Base-by-base conservation (phyloP, 2,888 invertebrate genomes). In the Ichneumon xanthorius region DNA sequence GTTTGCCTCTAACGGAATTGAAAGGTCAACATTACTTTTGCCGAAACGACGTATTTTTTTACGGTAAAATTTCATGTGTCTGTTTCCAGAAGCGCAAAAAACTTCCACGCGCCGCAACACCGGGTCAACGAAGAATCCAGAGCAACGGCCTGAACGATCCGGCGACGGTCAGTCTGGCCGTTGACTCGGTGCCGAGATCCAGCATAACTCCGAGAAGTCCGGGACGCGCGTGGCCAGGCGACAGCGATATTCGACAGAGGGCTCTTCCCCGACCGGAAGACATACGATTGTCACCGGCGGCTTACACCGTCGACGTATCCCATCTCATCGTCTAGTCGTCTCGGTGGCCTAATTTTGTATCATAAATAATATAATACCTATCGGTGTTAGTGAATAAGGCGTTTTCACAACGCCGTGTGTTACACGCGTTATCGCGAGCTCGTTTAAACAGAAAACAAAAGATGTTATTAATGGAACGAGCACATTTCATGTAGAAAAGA, bases 121-220 rank as follows among this genome's bases (percentile, higher is more conserved):
- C 97, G 89, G 95, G 96, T 87, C 94, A 96, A 97, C 85, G 88
- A 50, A 96, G 97, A 50, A 96, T 96, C 75, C 97, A 97, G 94
- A 96, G 97, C 19, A 97, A 97, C 91, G 97, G 97, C 6, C 96
- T 97, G 65, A 97, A 96, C 91, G 97, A 97, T 93, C 96, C 97
- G 0, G 96, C 96, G 11, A 97, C 97, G 72, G 97, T 98, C 88
- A 97, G 97, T 91, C 94, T 97, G 91, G 97, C 96, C 0, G 97
- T 98, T 71, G 98, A 98, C 91, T 96, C 92, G 40, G 89, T 92
- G 40, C 88, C 92, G 53, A 91, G 92, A 83, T 89, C 90, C 5
- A 90, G 89, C 48, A 95, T 92, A 16, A 80, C 91, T 4, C 94
- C 95, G n/a, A 94, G 95, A n/a, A 95, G 95, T 33, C 95, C 96